phyloP scores from a whole-genome alignment of 2,888 invertebrate species.

The Trachelus troglodyta region DNA sequence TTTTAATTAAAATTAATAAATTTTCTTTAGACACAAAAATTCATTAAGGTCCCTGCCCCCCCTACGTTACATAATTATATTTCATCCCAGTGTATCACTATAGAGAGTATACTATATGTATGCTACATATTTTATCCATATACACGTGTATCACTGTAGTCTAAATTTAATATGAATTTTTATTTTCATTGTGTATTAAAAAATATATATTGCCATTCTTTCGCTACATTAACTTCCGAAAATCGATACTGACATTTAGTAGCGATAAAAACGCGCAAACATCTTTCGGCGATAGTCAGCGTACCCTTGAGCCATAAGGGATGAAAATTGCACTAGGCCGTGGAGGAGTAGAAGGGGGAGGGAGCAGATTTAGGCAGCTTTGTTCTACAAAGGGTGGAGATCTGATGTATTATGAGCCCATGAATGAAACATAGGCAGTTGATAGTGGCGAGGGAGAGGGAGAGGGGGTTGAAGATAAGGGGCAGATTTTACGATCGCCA shows the following conservation, averaged over 20 bases:
- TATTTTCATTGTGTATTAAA: too few species aligned
- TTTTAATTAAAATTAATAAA: not conserved
- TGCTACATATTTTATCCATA: too few species aligned
- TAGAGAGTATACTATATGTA: too few species aligned
- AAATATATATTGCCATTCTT: not conserved
- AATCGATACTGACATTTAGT: not conserved
- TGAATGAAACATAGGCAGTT: constrained; percentile 33
- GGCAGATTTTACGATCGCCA: constrained; percentile 42
- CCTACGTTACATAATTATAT: not conserved
- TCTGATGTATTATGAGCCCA: constrained; percentile 32
- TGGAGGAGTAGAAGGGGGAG: not conserved
- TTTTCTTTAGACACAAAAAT: not conserved
- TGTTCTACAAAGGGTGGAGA: constrained; percentile 16
- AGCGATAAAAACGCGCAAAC: constrained; percentile 1
- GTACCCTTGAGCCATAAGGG: not conserved
- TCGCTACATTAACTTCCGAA: not conserved
- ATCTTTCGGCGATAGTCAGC: not conserved
- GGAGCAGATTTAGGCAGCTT: constrained; percentile 12
- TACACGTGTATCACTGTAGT: too few species aligned
- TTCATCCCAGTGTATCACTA: too few species aligned
- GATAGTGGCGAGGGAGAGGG: not conserved
- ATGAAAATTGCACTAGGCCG: constrained; percentile 1
- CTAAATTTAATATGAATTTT: too few species aligned
- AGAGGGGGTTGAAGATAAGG: not conserved
- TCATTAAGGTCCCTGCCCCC: too few species aligned